Evolutionary conservation across 2,113 vertebrate genomes (phyloP), one percentile per base, ranked within the genome.

Genomic region (Antennarius striatus): DNA sequence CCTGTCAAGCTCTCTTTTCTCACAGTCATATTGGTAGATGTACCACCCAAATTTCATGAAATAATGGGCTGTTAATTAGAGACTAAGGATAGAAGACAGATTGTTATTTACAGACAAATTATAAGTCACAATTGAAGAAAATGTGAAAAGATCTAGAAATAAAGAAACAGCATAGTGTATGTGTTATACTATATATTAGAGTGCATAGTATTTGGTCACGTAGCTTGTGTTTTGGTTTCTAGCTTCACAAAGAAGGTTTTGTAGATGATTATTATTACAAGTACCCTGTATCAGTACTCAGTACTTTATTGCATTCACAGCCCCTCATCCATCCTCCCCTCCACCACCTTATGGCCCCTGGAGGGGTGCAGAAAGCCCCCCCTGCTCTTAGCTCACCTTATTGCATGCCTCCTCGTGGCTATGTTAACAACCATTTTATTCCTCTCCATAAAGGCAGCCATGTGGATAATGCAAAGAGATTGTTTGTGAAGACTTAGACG

Each of bases 391-490:
- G 63, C 30, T 10, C 47, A 45, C 28, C 59, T 58, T 82, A 59
- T 82, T 75, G 66, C n/a, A 0, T 58, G 43, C 30, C 61, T 56
- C 68, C 63, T 60, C 59, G 7, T 63, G 57, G 46, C 29, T 69
- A 49, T 56, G 64, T 81, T 71, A 73, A 69, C 59, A 61, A 57
- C 45, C 49, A 57, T 86, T 76, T 83, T 79, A 82, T 79, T 86
- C 61, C 64, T 73, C 47, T 75, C 64, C 55, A 68, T 81, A 72
- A 85, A 83, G 52, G 53, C 36, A 48, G 51, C 47, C 50, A 43
- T 52, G 57, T 68, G 53, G 29, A 29, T 73, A 79, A 83, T 55
- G 15, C 43, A 57, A 51, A 66, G 15, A 60, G 67, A 73, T 83
- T 79, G 57, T 64, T 83, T 13, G 36, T 75, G 53, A 72, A 79